Evolutionary conservation across 1,140 invertebrate species (phyloP).

Genomic region (Oscheius sp.): DNA sequence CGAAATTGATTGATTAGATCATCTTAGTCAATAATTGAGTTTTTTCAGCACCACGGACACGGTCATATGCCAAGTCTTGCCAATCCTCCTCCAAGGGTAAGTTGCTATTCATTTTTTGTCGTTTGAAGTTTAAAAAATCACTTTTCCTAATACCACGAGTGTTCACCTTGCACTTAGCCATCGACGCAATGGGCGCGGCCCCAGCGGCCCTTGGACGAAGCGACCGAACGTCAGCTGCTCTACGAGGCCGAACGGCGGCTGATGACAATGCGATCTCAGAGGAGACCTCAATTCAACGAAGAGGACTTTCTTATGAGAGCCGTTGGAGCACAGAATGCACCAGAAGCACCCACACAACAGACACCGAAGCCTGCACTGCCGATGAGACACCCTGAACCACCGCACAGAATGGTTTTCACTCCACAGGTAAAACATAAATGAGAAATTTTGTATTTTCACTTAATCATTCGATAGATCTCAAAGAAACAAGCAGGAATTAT

Average conservation of each 20-base stretch:
- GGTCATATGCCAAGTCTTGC: background rate
- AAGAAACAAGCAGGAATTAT: too few species aligned
- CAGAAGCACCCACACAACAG: too few species aligned
- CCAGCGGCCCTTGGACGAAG: background rate
- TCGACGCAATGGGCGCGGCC: background rate
- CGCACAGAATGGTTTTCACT: background rate
- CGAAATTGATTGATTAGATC: background rate
- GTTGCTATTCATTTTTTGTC: background rate
- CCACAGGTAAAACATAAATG: background rate
- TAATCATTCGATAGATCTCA: too few species aligned
- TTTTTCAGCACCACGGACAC: background rate
- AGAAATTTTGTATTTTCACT: too few species aligned
- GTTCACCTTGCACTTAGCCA: background rate
- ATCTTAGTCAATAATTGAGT: background rate
- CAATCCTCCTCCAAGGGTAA: background rate
- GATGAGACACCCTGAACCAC: background rate
- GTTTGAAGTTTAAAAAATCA: background rate
- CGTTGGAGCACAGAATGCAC: background rate
- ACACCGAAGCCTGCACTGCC: background rate
- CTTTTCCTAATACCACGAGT: background rate
- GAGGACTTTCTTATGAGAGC: background rate
- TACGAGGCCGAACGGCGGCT: background rate
- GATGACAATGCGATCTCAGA: background rate
- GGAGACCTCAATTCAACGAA: background rate
- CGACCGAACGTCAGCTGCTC: background rate